Evolutionary conservation across 1,140 invertebrate genomes (phyloP), one percentile per base, ranked within the genome.

Genomic region (Papilio glaucus): DNA sequence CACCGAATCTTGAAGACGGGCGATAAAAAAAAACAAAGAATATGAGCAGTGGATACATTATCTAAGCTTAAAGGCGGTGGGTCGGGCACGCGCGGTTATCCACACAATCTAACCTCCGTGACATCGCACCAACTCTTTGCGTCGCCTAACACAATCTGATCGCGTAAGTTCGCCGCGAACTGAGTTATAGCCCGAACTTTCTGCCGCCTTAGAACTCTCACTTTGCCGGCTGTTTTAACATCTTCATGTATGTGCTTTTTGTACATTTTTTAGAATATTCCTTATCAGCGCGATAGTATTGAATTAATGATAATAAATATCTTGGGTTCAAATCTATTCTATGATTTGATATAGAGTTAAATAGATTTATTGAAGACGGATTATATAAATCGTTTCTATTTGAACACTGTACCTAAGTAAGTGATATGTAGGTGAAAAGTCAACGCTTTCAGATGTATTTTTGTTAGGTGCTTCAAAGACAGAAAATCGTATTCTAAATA

Each of bases 111-210:
- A 80, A 78, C 81, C 80, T 77, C 77, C 79, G 79, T 83, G 75
- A 81, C 79, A 70, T 77, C 69, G 60, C 73, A 49, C 72, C 72
- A 65, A 72, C 75, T 78, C 76, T 79, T 82, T 85, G 77, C 81
- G 76, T 82, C 77, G 77, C 72, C 76, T 72, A 62, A 76, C 74
- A 79, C 87, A 84, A 90, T 89, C 86, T 84, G 86, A 88, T 87
- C 79, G 77, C 76, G 18, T 74, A 82, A 87, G 80, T 85, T 86
- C 72, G 69, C 76, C 65, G 38, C 72, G 42, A 72, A 78, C 67
- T 84, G 76, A 82, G 72, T 87, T 87, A 85, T 83, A 69, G 71
- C 65, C 74, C 72, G 74, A 82, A 84, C 79, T 85, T 82, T 76
- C 75, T 69, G 76, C 75, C 75, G 68, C 77, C 73, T 73, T 49